Evolutionary conservation across 1,140 invertebrate genomes (phyloP), one percentile per base, ranked within the genome.

Genomic region (Cherax quadricarinatus): DNA sequence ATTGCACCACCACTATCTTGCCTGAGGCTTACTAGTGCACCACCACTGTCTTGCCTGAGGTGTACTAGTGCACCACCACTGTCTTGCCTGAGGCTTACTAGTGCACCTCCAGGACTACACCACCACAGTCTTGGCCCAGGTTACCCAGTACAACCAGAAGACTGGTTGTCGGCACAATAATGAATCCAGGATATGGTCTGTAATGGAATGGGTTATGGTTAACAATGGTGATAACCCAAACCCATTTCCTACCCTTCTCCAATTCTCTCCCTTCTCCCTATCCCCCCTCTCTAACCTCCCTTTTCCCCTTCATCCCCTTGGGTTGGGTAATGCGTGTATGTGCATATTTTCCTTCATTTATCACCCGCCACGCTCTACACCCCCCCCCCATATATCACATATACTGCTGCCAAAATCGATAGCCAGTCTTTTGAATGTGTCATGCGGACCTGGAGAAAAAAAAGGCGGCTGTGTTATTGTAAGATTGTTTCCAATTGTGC

Each of bases 311-410:
- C 51, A n/a, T 73, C 49, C 88, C 88, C 73, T 3, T 51, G 30
- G 53, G 57, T 53, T 24, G 53, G 75, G 87, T 93, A 93, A 93
- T 90, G 88, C 88, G 92, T 93, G 92, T 93, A 93, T 89, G 87
- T 93, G 92, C 92, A 93, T 93, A 93, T 89, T 86, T 80, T 93
- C 85, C 49, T 57, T 79, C 92, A 93, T 93, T 91, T 89, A 91
- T 93, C 93, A 93, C 73, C 79, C 84, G 91, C 92, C 93, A 93
- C 86, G 48, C 79, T 92, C 88, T 92, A 93, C 86, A 88, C 81
- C 81, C 91, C 30, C 30, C 30, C 30, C 79, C 83, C 83, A 87
- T 93, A 92, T 92, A 93, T 93, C 93, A 93, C 87, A 92, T 86
- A 89, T 83, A 93, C 51, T 87, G 66, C 93, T 49, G 66, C 53